phyloP scores from a whole-genome alignment of 1,140 invertebrate species.

The Melanaphis sacchari region DNA sequence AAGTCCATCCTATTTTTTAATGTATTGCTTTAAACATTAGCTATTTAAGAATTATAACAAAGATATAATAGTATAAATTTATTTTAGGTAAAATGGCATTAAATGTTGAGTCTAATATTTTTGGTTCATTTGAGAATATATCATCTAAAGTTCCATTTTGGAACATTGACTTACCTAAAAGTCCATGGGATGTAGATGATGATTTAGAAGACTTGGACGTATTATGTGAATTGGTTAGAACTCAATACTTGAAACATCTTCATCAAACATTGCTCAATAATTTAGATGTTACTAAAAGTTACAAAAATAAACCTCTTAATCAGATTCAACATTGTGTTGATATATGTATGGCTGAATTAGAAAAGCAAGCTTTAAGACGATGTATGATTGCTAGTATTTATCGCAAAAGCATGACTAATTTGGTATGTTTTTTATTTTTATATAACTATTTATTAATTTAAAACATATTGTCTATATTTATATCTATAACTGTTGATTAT shows the following conservation, averaged over 20 bases:
- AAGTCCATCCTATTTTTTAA: not conserved
- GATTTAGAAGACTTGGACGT: constrained; percentile 21
- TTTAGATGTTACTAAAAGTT: constrained; percentile 39
- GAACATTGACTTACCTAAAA: constrained; percentile 37
- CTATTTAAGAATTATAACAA: not conserved
- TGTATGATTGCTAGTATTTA: constrained; percentile 60
- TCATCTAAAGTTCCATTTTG: constrained; percentile 7
- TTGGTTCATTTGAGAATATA: not conserved
- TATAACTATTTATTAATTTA: not conserved
- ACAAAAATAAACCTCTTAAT: not conserved
- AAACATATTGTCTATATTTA: not conserved
- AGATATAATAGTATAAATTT: not conserved
- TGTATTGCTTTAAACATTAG: not conserved
- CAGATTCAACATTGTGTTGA: constrained; percentile 52
- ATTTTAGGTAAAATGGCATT: not conserved
- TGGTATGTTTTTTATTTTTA: constrained; percentile 48
- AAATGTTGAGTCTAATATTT: not conserved
- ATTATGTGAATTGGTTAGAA: constrained; percentile 51
- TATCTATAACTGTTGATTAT: not conserved
- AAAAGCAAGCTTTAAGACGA: constrained; percentile 59
- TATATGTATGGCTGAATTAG: constrained; percentile 57
- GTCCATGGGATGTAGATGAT: constrained; percentile 20
- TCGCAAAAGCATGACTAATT: constrained; percentile 57
- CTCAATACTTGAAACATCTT: constrained; percentile 54
- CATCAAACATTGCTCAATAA: constrained; percentile 52